A percentile compares a stretch with the other conserved stretches of the same genome.
Conservation (phyloP, 1,140 invertebrate species). For the Wiebesia pumilae region DNA sequence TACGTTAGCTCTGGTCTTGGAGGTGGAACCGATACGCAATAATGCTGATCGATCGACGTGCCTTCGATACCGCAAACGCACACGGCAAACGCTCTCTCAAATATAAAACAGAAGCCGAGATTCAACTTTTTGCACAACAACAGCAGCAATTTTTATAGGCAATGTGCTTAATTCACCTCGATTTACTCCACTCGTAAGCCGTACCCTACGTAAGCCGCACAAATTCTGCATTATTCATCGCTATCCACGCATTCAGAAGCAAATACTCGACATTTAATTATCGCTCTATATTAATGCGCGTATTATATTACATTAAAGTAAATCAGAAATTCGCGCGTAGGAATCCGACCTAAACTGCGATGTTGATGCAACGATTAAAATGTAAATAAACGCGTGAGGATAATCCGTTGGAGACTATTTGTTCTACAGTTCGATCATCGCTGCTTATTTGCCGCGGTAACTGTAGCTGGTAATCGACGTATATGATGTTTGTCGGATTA, state of each 20-base stretch:
- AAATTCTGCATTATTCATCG: no score
- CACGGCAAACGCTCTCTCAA: not conserved
- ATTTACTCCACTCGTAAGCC: not conserved
- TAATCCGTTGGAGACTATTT: conserved; percentile 22
- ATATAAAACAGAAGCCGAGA: not conserved
- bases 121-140: not conserved
- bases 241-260: not conserved
- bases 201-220: not conserved
- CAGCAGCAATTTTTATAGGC: not conserved
- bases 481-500: not conserved
- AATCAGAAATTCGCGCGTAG: not conserved
- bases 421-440: conserved; percentile 36
- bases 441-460: conserved; percentile 5
- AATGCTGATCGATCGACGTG: not conserved
- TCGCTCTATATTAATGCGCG: not conserved
- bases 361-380: not conserved
- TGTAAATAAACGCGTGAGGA: not conserved
- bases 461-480: not conserved
- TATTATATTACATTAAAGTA: not conserved
- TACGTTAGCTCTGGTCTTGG: not conserved
- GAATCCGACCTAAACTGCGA: not conserved
- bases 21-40: not conserved
- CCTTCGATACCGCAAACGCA: not conserved
- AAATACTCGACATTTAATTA: not conserved
- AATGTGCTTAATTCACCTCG: not conserved